Evolutionary conservation across 1,140 invertebrate species (phyloP), one percentile per base, ranked within the genome.

Genomic region (Calephelis virginiensis): DNA sequence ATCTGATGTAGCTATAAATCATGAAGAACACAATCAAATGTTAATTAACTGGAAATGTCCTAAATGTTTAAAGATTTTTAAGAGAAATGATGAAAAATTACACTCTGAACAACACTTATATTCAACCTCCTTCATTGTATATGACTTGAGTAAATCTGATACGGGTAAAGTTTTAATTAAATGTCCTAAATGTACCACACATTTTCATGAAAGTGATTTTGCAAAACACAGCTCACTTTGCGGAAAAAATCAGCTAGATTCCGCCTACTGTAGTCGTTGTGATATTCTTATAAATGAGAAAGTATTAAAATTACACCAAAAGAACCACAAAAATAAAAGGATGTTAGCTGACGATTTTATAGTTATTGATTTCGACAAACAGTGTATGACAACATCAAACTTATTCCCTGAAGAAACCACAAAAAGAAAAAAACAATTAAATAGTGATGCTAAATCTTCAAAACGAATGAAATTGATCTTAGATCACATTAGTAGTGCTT

Each of bases 21-120:
- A 89, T 70, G 49, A 46, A 43, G 56, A 75, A 46, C 83, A 86
- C 40, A 73, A 75, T 63, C 68, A 78, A 72, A 66, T 77, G 49
- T 70, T 77, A 45, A 70, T 75, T 61, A 73, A 84, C 64, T 84
- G 80, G 80, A 77, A 84, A 69, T 89, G 86, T 71, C 28, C 13
- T 11, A 69, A 69, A 45, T 89, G 86, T 67, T 53, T 72, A 6
- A 67, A 56, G 67, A 69, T 78, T 47, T 84, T 89, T 62, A 84
- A 83, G 65, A 74, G 75, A 61, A 71, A 73, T 17, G 76, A 85
- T 72, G 69, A 74, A 63, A 17, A 38, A 17, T 14, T 73, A 8
- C 86, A 89, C 73, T 56, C 59, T 48, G 68, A 74, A 65, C 86
- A 89, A 73, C 86, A 89, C 74, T 61, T 43, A 17, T 67, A 65